Evolutionary conservation across 2,113 vertebrate species (phyloP).

Genomic region (Abramis brama): DNA sequence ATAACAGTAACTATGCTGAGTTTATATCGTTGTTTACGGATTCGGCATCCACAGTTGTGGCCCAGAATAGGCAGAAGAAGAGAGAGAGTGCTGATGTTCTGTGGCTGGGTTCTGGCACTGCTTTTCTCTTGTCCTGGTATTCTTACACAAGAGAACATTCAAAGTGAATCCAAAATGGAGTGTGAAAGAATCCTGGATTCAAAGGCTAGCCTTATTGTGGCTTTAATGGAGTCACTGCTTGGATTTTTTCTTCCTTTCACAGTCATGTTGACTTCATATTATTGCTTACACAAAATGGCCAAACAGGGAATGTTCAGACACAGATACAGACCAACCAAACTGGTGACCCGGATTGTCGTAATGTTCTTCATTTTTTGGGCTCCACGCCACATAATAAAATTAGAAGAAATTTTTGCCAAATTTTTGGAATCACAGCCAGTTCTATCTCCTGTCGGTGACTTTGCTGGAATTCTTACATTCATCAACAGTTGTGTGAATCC

Average conservation of each 20-base stretch:
- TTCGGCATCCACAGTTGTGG: slow-evolving; percentile 65
- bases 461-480: slow-evolving; percentile 67
- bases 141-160: slow-evolving; percentile 52
- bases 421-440: slow-evolving; percentile 45
- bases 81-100: slow-evolving; percentile 53
- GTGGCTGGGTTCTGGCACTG: slow-evolving; percentile 51
- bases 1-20: slow-evolving; percentile 71
- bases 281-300: slow-evolving; percentile 65
- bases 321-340: slow-evolving; percentile 51
- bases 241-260: slow-evolving; percentile 73
- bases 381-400: slow-evolving; percentile 70
- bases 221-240: slow-evolving; percentile 68
- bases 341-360: slow-evolving; percentile 67
- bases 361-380: slow-evolving; percentile 71
- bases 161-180: background rate
- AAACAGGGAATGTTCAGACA: slow-evolving; percentile 57
- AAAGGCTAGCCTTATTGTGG: background rate
- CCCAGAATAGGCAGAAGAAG: slow-evolving; percentile 56
- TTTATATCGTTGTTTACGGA: slow-evolving; percentile 67
- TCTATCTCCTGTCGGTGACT: slow-evolving; percentile 44
- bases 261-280: slow-evolving; percentile 68
- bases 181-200: slow-evolving; percentile 47
- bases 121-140: slow-evolving; percentile 12
- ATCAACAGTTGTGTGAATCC: slow-evolving; percentile 76
- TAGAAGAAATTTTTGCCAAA: slow-evolving; percentile 58